These are phyloP conservation scores for Cuculus canorus DNA, from an alignment of 2,797 vertebrate genomes.

Conservation along the genomic window DNA sequence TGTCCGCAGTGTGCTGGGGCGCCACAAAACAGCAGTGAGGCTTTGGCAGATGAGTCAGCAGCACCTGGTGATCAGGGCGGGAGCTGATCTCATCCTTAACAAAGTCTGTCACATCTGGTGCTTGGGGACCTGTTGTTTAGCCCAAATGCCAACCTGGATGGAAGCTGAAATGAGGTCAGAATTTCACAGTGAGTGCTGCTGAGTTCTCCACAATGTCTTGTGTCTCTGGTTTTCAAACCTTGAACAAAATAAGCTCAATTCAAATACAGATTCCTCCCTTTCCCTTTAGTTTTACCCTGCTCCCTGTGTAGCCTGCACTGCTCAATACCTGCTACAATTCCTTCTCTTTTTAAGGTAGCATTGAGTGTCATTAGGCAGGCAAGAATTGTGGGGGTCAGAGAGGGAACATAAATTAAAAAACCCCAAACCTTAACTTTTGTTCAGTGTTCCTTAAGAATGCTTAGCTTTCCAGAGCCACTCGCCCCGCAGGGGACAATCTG, in stretches of 20 bases:
- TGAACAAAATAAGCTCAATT: neutral
- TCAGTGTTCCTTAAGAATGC: neutral
- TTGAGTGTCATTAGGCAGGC: neutral
- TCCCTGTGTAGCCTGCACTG: accelerated
- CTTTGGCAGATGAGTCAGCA: neutral
- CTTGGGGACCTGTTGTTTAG: neutral
- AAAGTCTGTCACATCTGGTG: neutral
- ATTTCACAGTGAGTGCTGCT: neutral
- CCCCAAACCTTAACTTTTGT: neutral
- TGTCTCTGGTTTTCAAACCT: neutral
- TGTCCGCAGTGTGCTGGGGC: accelerated
- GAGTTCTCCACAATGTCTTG: accelerated
- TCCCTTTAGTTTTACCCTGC: neutral
- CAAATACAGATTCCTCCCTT: neutral
- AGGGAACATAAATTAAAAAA: accelerated
- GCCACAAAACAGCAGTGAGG: neutral
- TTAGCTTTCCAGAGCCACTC: neutral
- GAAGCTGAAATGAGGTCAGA: neutral
- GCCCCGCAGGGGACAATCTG: neutral
- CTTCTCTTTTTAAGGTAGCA: neutral
- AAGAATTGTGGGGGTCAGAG: neutral
- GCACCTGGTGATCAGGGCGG: neutral
- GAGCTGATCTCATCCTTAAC: neutral
- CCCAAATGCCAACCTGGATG: neutral
- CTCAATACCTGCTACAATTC: neutral